Evolutionary conservation across 2,113 vertebrate species (phyloP), one percentile per base, ranked within the genome.

Genomic region (Pao palembangensis): DNA sequence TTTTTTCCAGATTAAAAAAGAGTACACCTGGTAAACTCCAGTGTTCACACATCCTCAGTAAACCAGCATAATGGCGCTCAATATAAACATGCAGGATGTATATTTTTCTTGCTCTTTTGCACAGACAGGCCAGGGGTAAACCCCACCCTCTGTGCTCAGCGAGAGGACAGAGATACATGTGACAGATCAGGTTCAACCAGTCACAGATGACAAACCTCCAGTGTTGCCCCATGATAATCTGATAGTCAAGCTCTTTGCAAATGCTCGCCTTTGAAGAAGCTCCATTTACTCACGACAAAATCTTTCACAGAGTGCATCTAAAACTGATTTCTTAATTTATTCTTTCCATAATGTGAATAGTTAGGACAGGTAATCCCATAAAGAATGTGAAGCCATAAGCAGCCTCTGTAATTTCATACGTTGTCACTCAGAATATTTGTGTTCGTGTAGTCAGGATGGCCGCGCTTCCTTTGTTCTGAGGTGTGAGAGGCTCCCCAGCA

Each of bases 141-240:
- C 90, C 80, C 87, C 87, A 83, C 91, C 90, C 89, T 88, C 77
- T 64, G 67, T 69, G 80, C 84, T 87, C 62, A 41, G 72, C 62
- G 68, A 80, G 83, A 88, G 87, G 87, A 90, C 82, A 86, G 67
- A 79, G 80, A 89, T 73, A 88, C 73, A 88, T 87, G 85, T 79
- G 84, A 90, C 90, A 78, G 78, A 90, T 88, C 91, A 90, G 89
- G 91, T 92, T 83, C 75, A 82, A 89, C 91, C 88, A 89, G 91
- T 92, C 85, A 79, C 55, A 61, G 73, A 85, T 84, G 84, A 89
- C 86, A 88, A 89, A 85, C 86, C 87, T 80, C 76, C 60, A 72
- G 71, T 70, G 82, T 89, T 74, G 73, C 87, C 77, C 78, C 77
- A 85, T 70, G 64, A 78, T 78, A 81, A 80, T 81, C 73, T 86